Evolutionary conservation across 2,888 invertebrate species (phyloP), one percentile per base, ranked within the genome.

Genomic region (Bimastos eiseni): DNA sequence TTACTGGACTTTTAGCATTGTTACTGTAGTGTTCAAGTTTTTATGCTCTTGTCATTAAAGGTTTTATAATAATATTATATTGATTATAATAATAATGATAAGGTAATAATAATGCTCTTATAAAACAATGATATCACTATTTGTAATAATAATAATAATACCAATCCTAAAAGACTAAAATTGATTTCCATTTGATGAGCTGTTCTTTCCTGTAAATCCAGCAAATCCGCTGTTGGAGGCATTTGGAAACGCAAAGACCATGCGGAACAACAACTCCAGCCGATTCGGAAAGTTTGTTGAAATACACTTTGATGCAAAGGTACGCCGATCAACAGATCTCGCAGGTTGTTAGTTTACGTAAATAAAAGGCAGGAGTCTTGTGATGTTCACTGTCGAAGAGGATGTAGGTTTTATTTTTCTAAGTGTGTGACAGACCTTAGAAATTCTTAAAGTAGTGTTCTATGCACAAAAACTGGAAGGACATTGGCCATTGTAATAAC

Each of bases 201-300:
- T 70, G 5, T 17, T n/a, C 8, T 4, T 70, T 70, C n/a, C n/a
- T 70, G 30, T 24, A 2, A 15, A 38, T 44, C 34, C 95, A 98
- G 98, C 98, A 19, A 98, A 98, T 95, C 98, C 98, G 0, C 97
- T 98, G 89, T 96, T 98, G 91, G 99, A 99, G 93, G 95, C 96
- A 0, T 99, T 99, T 95, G 99, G 98, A 89, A 99, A 99, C 96
- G 98, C 99, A 0, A 99, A 99, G 95, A 99, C 99, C 0, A 98
- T 98, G 0, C 96, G 99, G 83, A 99, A 99, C 96, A 99, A 99
- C 96, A 99, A 99, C 96, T 98, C 98, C 93, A 98, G 98, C 88
- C 97, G 99, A 90, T 99, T 99, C 96, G 99, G 99, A 92, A 99
- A 99, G 96, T 99, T 99, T 95, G 98, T 99, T 96, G 99, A 99